Base-by-base conservation (phyloP, 1,140 invertebrate genomes). In the Drosophila sp. region DNA sequence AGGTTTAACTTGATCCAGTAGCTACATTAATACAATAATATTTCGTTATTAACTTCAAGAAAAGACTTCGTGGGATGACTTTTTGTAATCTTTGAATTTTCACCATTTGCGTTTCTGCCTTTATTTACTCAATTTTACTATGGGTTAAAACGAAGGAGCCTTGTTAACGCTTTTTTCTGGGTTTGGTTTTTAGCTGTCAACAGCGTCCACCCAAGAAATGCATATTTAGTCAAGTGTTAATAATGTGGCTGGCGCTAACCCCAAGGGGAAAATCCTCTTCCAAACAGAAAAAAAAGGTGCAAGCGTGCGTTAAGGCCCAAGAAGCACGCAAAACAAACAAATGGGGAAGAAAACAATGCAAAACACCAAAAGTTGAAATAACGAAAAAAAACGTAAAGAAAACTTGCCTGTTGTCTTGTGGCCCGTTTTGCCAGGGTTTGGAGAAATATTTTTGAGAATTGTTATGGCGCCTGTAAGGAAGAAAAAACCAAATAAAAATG, bases 211-310 rank as follows among this genome's bases (percentile, higher is more conserved):
- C 74, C 76, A 91, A 91, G 85, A 91, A 91, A 91, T 90, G 90
- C 90, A 91, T 91, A 91, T 91, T 91, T 73, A 91, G 90, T 91
- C 90, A 72, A 91, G 90, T 91, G 90, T 91, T 91, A 91, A 91
- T 91, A 91, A 91, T 90, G 77, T 68, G 86, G 80, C 73, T 80
- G 77, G 80, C 85, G 77, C 77, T 76, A 35, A 29, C 64, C 44
- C 44, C 76, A 70, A 67, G 17, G 57, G 75, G 75, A 64, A 60
- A 80, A 72, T 54, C 54, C 57, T 76, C 44, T 29, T 23, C 68
- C 67, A 64, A 25, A 10, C 50, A 25, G 58, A 33, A 78, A 30
- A 72, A 35, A 78, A 74, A 87, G 84, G 83, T 87, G 83, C 83
- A 87, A 83, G 77, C 83, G 83, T 87, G 83, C 83, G 83, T 87